A percentile compares a stretch with the other conserved stretches of the same genome.
Conservation (phyloP, 2,888 invertebrate genomes). For the Pterostichus niger region DNA sequence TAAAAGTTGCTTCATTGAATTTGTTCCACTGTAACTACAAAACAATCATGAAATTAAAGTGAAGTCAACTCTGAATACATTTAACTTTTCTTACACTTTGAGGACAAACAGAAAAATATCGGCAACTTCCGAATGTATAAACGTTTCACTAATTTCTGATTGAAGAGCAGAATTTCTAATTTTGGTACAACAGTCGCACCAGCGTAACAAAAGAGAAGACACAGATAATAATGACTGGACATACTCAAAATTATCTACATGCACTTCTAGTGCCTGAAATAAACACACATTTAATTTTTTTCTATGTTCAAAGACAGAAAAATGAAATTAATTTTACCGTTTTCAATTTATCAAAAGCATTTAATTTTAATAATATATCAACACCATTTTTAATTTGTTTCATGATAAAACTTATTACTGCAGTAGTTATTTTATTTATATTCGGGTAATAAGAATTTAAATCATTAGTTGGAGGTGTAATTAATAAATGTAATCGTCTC, state of each 20-base stretch:
- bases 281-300: neutral
- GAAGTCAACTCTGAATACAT: neutral
- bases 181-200: slow-evolving; percentile 67
- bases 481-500: slow-evolving; percentile 72
- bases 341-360: slow-evolving; percentile 72
- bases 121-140: neutral
- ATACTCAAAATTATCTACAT: slow-evolving; percentile 70
- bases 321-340: slow-evolving; percentile 67
- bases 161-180: slow-evolving; percentile 15
- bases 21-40: slow-evolving; percentile 32
- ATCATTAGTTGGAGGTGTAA: slow-evolving; percentile 70
- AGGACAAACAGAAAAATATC: slow-evolving; percentile 23
- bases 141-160: slow-evolving; percentile 17
- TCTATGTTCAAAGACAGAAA: neutral
- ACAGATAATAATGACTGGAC: slow-evolving; percentile 70
- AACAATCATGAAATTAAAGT: slow-evolving; percentile 8
- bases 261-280: slow-evolving; percentile 68
- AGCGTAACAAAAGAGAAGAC: slow-evolving; percentile 70
- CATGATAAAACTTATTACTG: slow-evolving; percentile 73
- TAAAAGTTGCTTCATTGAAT: slow-evolving; percentile 36
- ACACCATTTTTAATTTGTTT: slow-evolving; percentile 72
- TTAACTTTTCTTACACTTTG: slow-evolving; percentile 7
- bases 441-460: slow-evolving; percentile 70
- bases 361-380: slow-evolving; percentile 72
- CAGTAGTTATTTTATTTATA: slow-evolving; percentile 70